Evolutionary conservation across 1,140 invertebrate genomes (phyloP), one percentile per base, ranked within the genome.

Genomic region (Lordiphosa stackelbergi): DNA sequence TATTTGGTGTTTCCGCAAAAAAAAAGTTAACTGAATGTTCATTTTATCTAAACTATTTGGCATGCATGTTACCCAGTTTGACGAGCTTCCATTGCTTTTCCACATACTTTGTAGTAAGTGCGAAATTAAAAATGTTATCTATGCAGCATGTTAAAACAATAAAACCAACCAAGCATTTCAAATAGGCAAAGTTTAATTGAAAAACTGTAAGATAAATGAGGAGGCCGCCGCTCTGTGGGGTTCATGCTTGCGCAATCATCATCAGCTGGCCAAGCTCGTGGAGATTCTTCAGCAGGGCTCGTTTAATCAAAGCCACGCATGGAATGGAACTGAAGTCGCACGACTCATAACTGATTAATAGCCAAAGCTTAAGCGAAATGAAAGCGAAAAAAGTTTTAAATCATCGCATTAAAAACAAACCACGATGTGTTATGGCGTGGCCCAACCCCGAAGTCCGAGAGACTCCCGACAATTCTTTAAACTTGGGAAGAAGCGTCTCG

Each of bases 371-470:
- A 71, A 69, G 37, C 52, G 69, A 71, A 71, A 71, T 64, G 69
- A 71, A 71, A 71, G 59, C 65, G 65, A 71, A 71, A 51, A 71
- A 68, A 55, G 59, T 71, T 71, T 71, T 71, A 69, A 71, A 71
- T 71, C 66, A 71, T 71, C 65, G 65, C 69, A 71, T 71, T 69
- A 64, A 28, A 37, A 42, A 49, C n/a, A 48, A 41, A 22, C 34
- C 13, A n/a, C 48, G 40, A 64, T 53, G 60, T 57, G 48, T 57
- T 68, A 48, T 63, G 65, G 61, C 55, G 45, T 57, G 65, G 53
- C 65, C 52, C 42, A 60, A 40, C 53, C 64, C 13, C 22, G 36
- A 38, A 40, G 22, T 24, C 22, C 35, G 19, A 49, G 12, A 9
- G 4, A 41, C 36, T 34, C 52, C 11, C 38, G 35, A 53, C 58